Percentiles rank a stretch among this genome's conserved stretches.
These are phyloP conservation scores for Riparia riparia DNA, from an alignment of 2,113 vertebrate species.

Conservation along the genomic window DNA sequence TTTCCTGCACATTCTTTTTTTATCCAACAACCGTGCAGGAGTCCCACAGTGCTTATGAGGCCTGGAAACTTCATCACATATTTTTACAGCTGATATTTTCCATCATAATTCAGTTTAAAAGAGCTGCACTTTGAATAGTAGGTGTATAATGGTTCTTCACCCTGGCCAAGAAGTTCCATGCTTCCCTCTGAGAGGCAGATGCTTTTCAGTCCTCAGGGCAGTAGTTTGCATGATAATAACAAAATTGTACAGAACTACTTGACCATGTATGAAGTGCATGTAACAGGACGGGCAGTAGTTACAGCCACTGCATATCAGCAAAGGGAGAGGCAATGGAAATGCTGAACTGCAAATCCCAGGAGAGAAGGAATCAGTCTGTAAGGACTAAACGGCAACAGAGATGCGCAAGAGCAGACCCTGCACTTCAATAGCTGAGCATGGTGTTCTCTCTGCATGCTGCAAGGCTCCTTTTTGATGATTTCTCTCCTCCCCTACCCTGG, in stretches of 20 bases:
- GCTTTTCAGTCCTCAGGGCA: neutral
- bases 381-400: neutral
- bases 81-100: neutral
- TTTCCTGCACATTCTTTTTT: neutral
- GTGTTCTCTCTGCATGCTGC: neutral
- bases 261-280: fast-evolving
- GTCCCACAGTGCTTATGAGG: neutral
- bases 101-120: neutral
- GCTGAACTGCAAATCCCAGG: neutral
- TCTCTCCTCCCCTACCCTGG: neutral
- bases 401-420: neutral
- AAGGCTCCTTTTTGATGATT: neutral
- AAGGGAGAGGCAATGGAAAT: neutral
- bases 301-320: fast-evolving
- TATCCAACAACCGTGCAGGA: neutral
- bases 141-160: neutral
- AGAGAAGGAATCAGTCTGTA: neutral
- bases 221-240: neutral
- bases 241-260: neutral
- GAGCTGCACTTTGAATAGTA: neutral
- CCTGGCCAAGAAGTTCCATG: neutral
- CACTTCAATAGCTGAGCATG: neutral
- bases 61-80: neutral
- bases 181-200: neutral
- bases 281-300: neutral